Percentiles rank a stretch among this genome's conserved stretches.
phyloP scores from a whole-genome alignment of 2,888 invertebrate genomes.

The Dryomyza anilis region DNA sequence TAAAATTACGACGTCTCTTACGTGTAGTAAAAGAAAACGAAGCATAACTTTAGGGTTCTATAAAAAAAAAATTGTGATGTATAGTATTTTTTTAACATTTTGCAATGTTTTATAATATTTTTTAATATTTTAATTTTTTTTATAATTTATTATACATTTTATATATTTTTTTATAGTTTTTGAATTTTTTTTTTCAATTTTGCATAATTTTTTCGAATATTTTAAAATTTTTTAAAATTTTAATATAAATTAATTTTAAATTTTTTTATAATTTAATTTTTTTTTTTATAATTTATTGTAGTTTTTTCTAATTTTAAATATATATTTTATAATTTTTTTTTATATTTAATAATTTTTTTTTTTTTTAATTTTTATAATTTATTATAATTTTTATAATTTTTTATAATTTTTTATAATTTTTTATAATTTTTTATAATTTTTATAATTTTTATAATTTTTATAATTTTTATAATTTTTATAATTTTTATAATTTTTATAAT shows the following conservation, averaged over 20 bases:
- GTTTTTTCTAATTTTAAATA: background rate
- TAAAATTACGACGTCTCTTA: too few relatives aligned
- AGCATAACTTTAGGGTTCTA: too few relatives aligned
- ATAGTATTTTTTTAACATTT: too few relatives aligned
- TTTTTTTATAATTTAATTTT: background rate
- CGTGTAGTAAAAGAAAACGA: too few relatives aligned
- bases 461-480: background rate
- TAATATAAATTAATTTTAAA: background rate
- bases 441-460: background rate
- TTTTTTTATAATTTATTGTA: background rate
- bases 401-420: background rate
- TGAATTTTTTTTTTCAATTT: too few relatives aligned
- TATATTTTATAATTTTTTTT: background rate
- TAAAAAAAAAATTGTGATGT: too few relatives aligned
- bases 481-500: background rate
- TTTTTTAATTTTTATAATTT: background rate
- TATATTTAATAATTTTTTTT: background rate
- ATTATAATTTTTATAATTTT: background rate
- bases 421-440: background rate
- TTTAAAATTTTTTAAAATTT: background rate
- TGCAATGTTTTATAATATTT: background rate
- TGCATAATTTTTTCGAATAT: slow-evolving; percentile 7
- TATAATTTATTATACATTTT: background rate
- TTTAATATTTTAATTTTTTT: background rate
- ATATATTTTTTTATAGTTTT: background rate